These are phyloP conservation scores for Drosophila obscura DNA, from an alignment of 1,140 invertebrate species.

Conservation along the genomic window DNA sequence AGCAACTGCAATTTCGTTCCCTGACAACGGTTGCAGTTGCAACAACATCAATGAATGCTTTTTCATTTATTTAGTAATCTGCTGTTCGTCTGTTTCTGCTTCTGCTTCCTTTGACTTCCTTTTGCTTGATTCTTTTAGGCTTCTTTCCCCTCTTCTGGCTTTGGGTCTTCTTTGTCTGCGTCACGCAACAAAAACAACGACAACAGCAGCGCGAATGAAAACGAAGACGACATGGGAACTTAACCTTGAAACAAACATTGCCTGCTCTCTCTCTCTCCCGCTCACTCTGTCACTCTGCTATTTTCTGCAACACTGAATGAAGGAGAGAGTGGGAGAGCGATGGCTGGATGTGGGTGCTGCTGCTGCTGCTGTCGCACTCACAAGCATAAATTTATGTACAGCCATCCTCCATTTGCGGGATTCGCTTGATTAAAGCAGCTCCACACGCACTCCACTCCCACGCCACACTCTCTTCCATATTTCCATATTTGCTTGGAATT, in stretches of 20 bases:
- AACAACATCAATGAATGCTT: conserved; percentile 69
- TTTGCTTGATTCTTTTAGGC: conserved; percentile 15
- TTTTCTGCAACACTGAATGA: conserved; percentile 25
- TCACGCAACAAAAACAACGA: conserved; percentile 53
- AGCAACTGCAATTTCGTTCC: conserved; percentile 15
- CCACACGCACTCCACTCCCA: neutral
- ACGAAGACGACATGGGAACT: conserved; percentile 68
- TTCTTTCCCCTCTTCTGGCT: neutral
- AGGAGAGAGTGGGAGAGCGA: neutral
- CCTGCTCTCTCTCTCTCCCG: neutral
- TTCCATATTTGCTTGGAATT: conserved; percentile 28
- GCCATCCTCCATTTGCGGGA: conserved; percentile 5
- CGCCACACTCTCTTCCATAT: neutral
- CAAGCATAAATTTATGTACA: conserved; percentile 16
- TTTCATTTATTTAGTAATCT: conserved; percentile 74
- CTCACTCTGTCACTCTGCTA: conserved; percentile 9
- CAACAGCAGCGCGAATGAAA: conserved; percentile 45
- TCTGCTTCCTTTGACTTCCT: conserved; percentile 37
- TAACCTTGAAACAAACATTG: conserved; percentile 71
- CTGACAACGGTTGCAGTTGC: conserved; percentile 42
- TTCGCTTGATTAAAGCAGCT: conserved; percentile 49
- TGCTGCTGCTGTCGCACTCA: conserved; percentile 2
- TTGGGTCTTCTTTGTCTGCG: conserved; percentile 44
- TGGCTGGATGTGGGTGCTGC: conserved; percentile 28
- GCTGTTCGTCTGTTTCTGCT: conserved; percentile 23